Evolutionary conservation across 2,113 vertebrate genomes (phyloP), one percentile per base, ranked within the genome.

Genomic region (Boleophthalmus pectinirostris): DNA sequence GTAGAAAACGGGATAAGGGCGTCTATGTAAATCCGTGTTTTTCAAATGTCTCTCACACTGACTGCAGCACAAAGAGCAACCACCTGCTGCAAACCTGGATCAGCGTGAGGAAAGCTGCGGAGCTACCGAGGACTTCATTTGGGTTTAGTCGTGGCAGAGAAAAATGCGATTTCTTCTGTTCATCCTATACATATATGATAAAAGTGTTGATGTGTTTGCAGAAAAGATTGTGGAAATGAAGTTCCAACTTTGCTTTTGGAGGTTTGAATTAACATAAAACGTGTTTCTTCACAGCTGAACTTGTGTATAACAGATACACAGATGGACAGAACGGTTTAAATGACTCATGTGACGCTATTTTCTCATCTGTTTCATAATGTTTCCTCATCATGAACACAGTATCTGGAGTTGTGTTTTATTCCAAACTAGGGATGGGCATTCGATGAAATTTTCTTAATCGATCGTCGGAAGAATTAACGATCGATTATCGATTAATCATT

Each of bases 21-120:
- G 18, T 5, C 54, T 24, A 46, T 45, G 33, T 67, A 56, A 45
- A 58, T 69, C 47, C 33, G 15, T 24, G 21, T 46, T 20, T 15
- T 38, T 53, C 20, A 21, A 54, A 54, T 54, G 51, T 20, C 51
- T 43, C 29, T 57, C 51, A 67, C 63, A 12, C 16, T 70, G 70
- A 69, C 18, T 12, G 60, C 38, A 66, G 35, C 24, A 75, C 71
- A 75, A 81, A 49, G 21, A 24, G 53, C 53, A 9, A n/a, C 53
- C 54, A 66, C 45, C 69, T 63, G 69, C 63, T 73, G 63, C 60
- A 74, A 74, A 72, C 75, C 54, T 68, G 60, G 73, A 83, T 84
- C 70, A 76, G 35, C 75, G 79, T 67, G 68, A 64, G 6, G 60
- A 63, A 35, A 16, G 25, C 6, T 29, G 14, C 16, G 16, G 58